These are phyloP conservation scores for Enhydra lutris DNA, from an alignment of 2,113 vertebrate genomes.

Conservation along the genomic window DNA sequence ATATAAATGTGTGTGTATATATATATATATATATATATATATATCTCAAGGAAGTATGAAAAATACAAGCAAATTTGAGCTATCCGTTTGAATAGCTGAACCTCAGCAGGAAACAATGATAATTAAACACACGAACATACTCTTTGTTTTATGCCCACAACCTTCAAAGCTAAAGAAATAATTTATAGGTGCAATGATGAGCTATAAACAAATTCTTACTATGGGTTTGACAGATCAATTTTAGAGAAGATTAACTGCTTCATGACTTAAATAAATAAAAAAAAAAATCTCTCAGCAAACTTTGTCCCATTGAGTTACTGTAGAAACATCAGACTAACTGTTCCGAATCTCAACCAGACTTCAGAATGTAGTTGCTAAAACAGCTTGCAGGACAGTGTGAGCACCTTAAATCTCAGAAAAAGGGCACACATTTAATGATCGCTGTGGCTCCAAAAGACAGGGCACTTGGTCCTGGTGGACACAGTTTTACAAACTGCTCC, in stretches of 20 bases:
- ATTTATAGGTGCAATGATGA: background rate
- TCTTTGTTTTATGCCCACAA: background rate
- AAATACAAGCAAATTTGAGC: constrained; percentile 7
- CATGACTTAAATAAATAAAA: background rate
- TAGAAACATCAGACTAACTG: background rate
- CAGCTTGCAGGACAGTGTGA: background rate
- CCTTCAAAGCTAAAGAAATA: background rate
- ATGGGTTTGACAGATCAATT: background rate
- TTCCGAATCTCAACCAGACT: background rate
- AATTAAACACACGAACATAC: background rate
- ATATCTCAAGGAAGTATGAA: background rate
- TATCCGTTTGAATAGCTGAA: background rate
- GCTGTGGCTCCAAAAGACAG: background rate
- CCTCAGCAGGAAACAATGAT: background rate
- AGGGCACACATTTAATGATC: background rate
- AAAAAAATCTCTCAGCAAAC: background rate
- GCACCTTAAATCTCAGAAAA: background rate
- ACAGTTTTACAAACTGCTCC: background rate
- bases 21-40: too few relatives aligned
- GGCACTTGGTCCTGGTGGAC: background rate
- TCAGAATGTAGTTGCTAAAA: background rate
- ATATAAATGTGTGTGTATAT: too few relatives aligned
- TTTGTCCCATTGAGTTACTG: background rate
- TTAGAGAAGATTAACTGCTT: background rate
- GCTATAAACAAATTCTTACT: background rate